Evolutionary conservation across 2,797 vertebrate genomes (phyloP).

Genomic region (Erethizon dorsatum): DNA sequence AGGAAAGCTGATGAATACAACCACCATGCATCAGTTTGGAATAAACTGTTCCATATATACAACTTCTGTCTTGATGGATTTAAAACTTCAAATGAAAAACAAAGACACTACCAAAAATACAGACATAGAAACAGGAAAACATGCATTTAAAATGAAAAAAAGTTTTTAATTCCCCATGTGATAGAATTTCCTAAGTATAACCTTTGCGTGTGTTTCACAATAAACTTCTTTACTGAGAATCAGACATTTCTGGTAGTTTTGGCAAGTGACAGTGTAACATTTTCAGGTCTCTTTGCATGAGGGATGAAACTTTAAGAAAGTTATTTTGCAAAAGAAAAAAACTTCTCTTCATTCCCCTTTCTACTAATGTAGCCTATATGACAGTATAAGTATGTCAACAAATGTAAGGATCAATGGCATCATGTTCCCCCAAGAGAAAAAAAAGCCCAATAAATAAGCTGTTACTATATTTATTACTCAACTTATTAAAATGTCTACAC

Average conservation of each 20-base stretch:
- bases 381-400: not conserved
- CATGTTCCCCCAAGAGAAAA: not conserved
- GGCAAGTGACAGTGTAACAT: slow-evolving; percentile 27
- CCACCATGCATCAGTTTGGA: too few relatives aligned
- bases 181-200: not conserved
- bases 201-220: not conserved
- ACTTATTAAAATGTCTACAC: not conserved
- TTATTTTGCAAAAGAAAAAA: not conserved
- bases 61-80: not conserved
- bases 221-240: not conserved
- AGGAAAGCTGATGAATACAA: not conserved
- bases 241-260: not conserved
- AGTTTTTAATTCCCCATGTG: not conserved
- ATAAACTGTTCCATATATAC: not conserved
- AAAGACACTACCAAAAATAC: not conserved
- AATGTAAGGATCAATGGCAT: not conserved
- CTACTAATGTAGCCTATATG: not conserved
- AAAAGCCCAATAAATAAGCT: not conserved
- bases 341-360: not conserved
- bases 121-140: not conserved
- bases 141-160: not conserved
- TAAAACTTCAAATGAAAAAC: not conserved
- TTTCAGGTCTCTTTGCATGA: not conserved
- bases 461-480: not conserved
- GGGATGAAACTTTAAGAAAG: slow-evolving; percentile 13